These are phyloP conservation scores for Micoletzkya japonica DNA, from an alignment of 2,888 invertebrate species.

Conservation along the genomic window DNA sequence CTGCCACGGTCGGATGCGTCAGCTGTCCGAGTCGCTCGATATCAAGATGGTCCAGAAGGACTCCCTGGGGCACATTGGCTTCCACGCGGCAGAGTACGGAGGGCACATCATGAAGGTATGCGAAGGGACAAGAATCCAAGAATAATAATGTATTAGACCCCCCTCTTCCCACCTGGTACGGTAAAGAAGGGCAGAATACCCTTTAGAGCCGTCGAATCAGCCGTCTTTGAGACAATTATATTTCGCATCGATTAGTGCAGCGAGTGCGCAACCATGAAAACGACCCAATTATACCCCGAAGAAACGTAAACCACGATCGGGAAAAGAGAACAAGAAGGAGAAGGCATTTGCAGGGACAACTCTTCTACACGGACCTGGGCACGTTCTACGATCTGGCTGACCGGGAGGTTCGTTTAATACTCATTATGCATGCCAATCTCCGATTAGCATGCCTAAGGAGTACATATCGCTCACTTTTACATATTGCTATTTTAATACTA, in stretches of 20 bases:
- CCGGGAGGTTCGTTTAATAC: constrained; percentile 39
- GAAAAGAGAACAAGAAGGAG: too few species aligned
- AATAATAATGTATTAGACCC: too few species aligned
- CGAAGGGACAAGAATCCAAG: too few species aligned
- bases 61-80: constrained; percentile 49
- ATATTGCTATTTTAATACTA: not conserved
- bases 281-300: too few species aligned
- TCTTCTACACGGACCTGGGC: constrained; percentile 41
- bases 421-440: not conserved
- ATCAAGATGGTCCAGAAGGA: constrained; percentile 56
- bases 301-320: too few species aligned
- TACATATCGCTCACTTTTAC: not conserved
- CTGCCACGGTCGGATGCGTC: not conserved
- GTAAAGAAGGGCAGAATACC: too few species aligned
- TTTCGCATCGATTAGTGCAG: too few species aligned
- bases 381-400: constrained; percentile 46
- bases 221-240: too few species aligned
- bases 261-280: too few species aligned
- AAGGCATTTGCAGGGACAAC: constrained; percentile 32
- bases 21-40: constrained; percentile 42
- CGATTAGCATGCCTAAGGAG: not conserved
- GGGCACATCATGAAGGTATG: constrained; percentile 31
- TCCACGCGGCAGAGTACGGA: constrained; percentile 42
- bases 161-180: too few species aligned
- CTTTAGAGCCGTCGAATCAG: too few species aligned